Percentiles rank a stretch among this genome's conserved stretches.
phyloP scores from a whole-genome alignment of 2,113 vertebrate species.

The Nematolebias whitei region DNA sequence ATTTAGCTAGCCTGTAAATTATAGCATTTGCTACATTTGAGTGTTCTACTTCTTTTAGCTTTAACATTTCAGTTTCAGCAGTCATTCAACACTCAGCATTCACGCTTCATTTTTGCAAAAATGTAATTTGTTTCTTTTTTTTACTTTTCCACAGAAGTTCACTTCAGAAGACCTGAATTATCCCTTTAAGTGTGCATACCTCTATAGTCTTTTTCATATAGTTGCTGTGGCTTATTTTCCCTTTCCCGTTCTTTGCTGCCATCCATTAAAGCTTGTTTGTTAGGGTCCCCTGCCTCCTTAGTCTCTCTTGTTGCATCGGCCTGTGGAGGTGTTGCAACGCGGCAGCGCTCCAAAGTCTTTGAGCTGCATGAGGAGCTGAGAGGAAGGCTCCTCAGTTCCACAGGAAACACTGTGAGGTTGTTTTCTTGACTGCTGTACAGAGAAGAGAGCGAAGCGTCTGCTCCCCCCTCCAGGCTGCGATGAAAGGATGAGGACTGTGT shows the following conservation, averaged over 20 bases:
- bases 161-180: too few species aligned
- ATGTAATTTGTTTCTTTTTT: too few species aligned
- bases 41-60: too few species aligned
- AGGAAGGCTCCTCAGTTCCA: slow-evolving; percentile 40
- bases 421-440: slow-evolving; percentile 53
- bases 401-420: slow-evolving; percentile 40
- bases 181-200: slow-evolving; percentile 51
- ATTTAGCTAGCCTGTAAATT: too few species aligned
- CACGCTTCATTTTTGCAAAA: too few species aligned
- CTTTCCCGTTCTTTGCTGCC: slow-evolving; percentile 57
- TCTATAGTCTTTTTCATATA: slow-evolving; percentile 38
- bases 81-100: too few species aligned
- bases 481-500: slow-evolving; percentile 43
- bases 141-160: too few species aligned
- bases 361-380: slow-evolving; percentile 42
- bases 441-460: slow-evolving; percentile 53
- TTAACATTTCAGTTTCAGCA: too few species aligned
- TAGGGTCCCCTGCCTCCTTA: slow-evolving; percentile 62
- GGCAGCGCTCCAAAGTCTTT: slow-evolving; percentile 39
- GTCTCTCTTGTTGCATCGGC: slow-evolving; percentile 32
- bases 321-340: slow-evolving; percentile 37
- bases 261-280: slow-evolving; percentile 56
- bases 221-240: slow-evolving; percentile 64
- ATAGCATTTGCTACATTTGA: too few species aligned
- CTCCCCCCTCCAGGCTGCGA: slow-evolving; percentile 48